Percentiles rank a stretch among this genome's conserved stretches.
phyloP scores from a whole-genome alignment of 1,140 invertebrate species.

The Camponotus pennsylvanicus region DNA sequence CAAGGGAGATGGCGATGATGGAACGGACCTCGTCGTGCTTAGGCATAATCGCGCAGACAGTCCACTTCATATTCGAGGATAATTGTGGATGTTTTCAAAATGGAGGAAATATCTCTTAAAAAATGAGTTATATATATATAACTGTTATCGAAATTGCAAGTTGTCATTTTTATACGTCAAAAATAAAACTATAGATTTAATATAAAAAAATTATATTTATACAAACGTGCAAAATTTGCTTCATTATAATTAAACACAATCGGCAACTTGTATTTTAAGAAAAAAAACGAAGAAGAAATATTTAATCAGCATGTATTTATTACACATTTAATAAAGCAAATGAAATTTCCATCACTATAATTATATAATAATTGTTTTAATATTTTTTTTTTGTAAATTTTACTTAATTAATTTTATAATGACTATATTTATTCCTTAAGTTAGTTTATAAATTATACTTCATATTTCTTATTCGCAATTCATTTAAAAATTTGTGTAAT shows the following conservation, averaged over 20 bases:
- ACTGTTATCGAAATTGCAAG: neutral
- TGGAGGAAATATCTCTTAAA: neutral
- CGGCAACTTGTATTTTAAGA: no score
- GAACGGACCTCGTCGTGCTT: constrained; percentile 39
- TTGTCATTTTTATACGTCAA: neutral
- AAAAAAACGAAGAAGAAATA: neutral
- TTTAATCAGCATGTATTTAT: neutral
- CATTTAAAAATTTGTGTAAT: neutral
- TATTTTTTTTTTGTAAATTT: neutral
- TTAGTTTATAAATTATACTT: neutral
- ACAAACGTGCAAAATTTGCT: no score
- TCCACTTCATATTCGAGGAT: constrained; percentile 51
- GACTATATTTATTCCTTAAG: neutral
- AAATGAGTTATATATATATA: neutral
- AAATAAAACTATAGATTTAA: no score
- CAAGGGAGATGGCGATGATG: constrained; percentile 23
- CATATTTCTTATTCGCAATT: neutral
- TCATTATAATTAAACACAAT: no score
- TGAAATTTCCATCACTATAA: neutral
- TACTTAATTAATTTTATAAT: neutral
- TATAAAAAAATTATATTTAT: no score
- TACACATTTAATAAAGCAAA: neutral
- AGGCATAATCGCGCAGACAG: constrained; percentile 60
- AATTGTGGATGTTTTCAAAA: constrained; percentile 54
- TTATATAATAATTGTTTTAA: neutral